phyloP scores from a whole-genome alignment of 1,140 invertebrate species.

The Hirudo medicinalis region DNA sequence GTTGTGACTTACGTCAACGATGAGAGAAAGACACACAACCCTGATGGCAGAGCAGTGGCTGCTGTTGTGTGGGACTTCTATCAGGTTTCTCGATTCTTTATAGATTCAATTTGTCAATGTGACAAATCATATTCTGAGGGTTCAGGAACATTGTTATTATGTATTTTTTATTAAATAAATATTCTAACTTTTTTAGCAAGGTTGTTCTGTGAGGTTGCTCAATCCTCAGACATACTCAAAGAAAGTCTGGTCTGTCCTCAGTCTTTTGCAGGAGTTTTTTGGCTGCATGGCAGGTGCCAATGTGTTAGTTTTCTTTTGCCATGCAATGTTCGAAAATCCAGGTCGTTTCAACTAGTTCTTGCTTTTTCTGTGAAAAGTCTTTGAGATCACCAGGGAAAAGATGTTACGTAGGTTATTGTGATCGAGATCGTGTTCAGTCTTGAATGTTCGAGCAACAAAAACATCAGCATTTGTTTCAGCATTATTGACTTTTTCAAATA shows the following conservation, averaged over 20 bases:
- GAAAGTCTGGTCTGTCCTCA: conserved; percentile 48
- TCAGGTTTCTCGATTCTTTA: conserved; percentile 33
- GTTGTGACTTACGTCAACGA: conserved; percentile 70
- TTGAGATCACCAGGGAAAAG: too few species aligned
- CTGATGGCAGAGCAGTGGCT: conserved; percentile 55
- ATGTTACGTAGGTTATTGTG: too few species aligned
- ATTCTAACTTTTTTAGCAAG: conserved; percentile 46
- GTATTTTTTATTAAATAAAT: background rate
- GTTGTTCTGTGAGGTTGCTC: conserved; percentile 75
- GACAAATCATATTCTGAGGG: background rate
- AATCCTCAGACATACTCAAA: conserved; percentile 81
- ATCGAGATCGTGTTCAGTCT: too few species aligned
- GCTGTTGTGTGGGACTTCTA: conserved; percentile 81
- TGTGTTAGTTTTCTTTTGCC: conserved; percentile 44
- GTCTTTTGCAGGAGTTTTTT: conserved; percentile 83
- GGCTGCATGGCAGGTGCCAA: conserved; percentile 85
- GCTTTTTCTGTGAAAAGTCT: too few species aligned
- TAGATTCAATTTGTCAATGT: background rate
- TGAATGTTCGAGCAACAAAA: too few species aligned
- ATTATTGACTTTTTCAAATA: too few species aligned
- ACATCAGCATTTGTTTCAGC: too few species aligned
- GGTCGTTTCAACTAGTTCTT: too few species aligned
- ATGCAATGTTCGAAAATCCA: conserved; percentile 11
- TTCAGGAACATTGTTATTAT: background rate
- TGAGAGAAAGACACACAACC: conserved; percentile 68